Evolutionary conservation across 2,797 vertebrate species (phyloP).

Genomic region (Poeciliopsis infans): DNA sequence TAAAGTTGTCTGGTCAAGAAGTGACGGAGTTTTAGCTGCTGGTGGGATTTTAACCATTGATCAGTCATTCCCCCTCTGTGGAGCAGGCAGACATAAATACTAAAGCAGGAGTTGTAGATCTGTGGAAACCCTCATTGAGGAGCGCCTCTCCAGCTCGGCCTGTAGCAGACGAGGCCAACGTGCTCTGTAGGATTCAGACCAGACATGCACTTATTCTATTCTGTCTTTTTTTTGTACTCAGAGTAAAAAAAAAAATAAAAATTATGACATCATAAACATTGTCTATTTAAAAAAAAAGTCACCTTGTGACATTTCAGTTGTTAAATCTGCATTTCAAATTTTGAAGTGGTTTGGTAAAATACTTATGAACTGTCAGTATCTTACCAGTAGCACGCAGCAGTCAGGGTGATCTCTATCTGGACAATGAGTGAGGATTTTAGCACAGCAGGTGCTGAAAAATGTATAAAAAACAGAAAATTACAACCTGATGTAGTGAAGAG

Average conservation of each 20-base stretch:
- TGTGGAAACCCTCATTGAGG: background rate
- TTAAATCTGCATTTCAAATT: background rate
- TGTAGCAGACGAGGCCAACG: background rate
- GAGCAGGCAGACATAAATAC: conserved; percentile 1
- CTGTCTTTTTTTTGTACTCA: background rate
- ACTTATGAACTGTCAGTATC: background rate
- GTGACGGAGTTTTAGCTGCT: background rate
- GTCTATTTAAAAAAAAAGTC: background rate
- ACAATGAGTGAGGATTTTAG: background rate
- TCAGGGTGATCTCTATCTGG: background rate
- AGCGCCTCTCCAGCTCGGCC: background rate
- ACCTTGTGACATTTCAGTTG: background rate
- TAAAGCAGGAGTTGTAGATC: background rate
- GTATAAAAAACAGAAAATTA: background rate
- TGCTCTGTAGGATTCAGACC: background rate
- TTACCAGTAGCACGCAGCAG: background rate
- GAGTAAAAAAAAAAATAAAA: background rate
- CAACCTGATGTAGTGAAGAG: background rate
- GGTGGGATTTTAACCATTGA: background rate
- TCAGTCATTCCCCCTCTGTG: background rate
- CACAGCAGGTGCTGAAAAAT: background rate
- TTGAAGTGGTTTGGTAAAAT: background rate
- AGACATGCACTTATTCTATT: background rate
- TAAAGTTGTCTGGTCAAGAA: background rate
- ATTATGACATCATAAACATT: background rate